Base-by-base conservation (phyloP, 2,888 invertebrate species). In the Cotesia congregata region DNA sequence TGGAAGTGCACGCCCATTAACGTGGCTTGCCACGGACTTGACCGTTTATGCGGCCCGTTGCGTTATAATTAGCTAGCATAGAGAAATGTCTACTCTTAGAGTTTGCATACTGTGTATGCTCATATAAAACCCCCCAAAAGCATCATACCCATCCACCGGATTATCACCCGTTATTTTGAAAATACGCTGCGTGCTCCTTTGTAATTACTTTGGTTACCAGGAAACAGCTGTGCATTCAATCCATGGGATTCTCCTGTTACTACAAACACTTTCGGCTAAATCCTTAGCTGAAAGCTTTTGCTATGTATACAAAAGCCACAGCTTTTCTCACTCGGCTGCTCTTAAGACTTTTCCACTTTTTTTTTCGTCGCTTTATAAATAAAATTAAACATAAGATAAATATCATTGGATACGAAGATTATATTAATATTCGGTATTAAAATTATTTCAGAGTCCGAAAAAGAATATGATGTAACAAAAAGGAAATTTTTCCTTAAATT, bases 201-300 rank as follows among this genome's bases (percentile, higher is more conserved):
- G 85, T 88, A 88, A 88, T 88, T 88, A 87, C 85, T 84, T 82
- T 80, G 82, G 83, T 80, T 81, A 72, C 82, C 80, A 70, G 78
- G 83, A 83, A 88, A 85, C 88, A 88, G 86, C 87, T 88, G 88
- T 83, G 87, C 84, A 83, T 84, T 80, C 80, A 79, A 82, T 84
- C 78, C 80, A 65, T 62, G 70, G 17, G 40, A 80, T 78, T 78
- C 74, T 75, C 77, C 77, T 72, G 76, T 41, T 69, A 77, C 70
- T 73, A 75, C 70, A 61, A 50, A 70, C 67, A 77, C 80, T 78
- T 79, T 78, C 74, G 74, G 62, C 17, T 9, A 61, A 74, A 74
- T 74, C 74, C 61, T 61, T 30, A 39, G 60, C 38, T 73, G 20
- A 59, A 73, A 74, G 40, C 65, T 50, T 50, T 50, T 67, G 61